Conservation (phyloP, 2,113 vertebrate species). For the Paradisaea rubra region DNA sequence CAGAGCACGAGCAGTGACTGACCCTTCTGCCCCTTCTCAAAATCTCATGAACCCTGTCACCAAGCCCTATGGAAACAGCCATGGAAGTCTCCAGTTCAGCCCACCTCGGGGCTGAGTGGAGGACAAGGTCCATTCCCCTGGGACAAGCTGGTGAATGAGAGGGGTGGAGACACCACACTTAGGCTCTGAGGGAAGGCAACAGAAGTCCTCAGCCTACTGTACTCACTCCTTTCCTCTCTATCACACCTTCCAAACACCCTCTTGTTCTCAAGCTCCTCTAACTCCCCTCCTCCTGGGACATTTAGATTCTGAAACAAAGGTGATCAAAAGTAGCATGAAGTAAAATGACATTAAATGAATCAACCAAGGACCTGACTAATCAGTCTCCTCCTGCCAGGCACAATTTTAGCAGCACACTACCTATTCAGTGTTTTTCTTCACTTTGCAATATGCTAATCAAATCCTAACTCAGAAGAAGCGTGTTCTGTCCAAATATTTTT, state of each 20-base stretch:
- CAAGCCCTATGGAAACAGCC: background rate
- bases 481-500: background rate
- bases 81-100: background rate
- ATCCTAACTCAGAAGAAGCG: background rate
- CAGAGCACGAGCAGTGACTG: background rate
- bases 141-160: background rate
- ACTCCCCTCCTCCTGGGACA: background rate
- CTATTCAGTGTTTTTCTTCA: background rate
- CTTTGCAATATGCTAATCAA: background rate
- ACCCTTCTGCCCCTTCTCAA: background rate
- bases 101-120: fast-evolving
- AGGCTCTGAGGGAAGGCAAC: background rate
- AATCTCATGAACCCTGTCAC: background rate
- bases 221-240: background rate
- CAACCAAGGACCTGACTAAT: background rate
- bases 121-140: background rate
- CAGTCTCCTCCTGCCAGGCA: background rate
- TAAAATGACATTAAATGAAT: background rate
- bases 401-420: background rate
- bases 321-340: background rate
- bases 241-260: background rate
- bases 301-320: background rate
- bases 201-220: background rate
- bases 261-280: background rate
- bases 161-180: background rate